Evolutionary conservation across 2,888 invertebrate species (phyloP).

Genomic region (Eristalis pertinax): DNA sequence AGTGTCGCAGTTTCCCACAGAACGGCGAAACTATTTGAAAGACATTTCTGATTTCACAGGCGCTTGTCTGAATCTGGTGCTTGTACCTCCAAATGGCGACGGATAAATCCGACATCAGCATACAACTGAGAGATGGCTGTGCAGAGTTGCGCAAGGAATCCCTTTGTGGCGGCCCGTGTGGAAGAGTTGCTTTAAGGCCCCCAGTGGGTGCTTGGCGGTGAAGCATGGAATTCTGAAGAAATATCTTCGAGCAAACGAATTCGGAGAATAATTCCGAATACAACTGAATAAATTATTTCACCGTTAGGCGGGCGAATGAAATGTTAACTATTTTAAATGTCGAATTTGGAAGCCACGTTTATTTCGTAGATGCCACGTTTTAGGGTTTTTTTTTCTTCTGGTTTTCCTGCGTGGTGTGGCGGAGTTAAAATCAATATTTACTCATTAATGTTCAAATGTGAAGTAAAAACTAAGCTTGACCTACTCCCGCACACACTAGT

Average conservation of each 20-base stretch:
- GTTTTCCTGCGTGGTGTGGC: too few relatives aligned
- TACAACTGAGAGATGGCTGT: neutral
- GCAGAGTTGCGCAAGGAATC: neutral
- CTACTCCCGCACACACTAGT: too few relatives aligned
- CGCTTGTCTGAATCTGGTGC: neutral
- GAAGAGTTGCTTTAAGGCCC: neutral
- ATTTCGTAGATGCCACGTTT: too few relatives aligned
- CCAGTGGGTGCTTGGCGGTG: neutral
- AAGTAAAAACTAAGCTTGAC: too few relatives aligned
- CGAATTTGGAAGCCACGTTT: too few relatives aligned
- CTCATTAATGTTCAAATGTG: too few relatives aligned
- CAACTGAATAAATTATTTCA: neutral
- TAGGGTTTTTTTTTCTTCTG: too few relatives aligned
- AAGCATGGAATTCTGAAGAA: neutral
- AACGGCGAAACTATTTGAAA: neutral
- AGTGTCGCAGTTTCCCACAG: neutral
- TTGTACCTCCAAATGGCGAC: neutral
- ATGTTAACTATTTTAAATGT: too few relatives aligned
- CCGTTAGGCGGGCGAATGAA: neutral
- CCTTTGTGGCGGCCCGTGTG: neutral
- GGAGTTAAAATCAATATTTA: too few relatives aligned
- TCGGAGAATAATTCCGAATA: too few relatives aligned
- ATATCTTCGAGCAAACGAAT: neutral
- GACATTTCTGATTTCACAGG: neutral
- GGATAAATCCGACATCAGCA: neutral